Evolutionary conservation across 2,113 vertebrate species (phyloP), one percentile per base, ranked within the genome.

Genomic region (Podocnemis expansa): DNA sequence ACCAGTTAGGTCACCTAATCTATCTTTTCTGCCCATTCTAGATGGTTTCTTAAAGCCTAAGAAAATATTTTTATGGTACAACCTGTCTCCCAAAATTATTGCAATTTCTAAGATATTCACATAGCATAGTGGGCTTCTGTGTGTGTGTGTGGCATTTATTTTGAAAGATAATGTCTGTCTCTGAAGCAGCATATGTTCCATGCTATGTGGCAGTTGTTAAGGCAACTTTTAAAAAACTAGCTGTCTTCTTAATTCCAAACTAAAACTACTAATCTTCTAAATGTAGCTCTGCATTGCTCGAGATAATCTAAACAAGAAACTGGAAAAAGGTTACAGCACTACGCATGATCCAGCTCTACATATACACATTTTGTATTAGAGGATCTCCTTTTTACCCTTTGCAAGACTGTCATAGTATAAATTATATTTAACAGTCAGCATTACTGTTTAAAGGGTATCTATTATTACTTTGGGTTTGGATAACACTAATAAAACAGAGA

Each of bases 81-180:
- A 56, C 2, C 41, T 13, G 16, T 22, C 24, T 8, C 63, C 22
- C 22, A 38, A n/a, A 81, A 89, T 56, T 38, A 55, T 2, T 90
- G 76, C 1, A 90, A 29, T 41, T 58, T 19, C 78, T 34, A 83
- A 52, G 8, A 80, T 4, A 87, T 27, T 63, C 80, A 87, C n/a
- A 56, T 31, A 93, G 14, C 76, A 87, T 51, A 3, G 10, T 47
- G 43, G 43, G 47, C 49, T 63, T n/a, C n/a, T n/a, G n/a, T 43
- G 47, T 73, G 27, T 13, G 31, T 13, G 19, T 24, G 55, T 60
- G 10, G 1, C 17, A 10, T 16, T 94, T 83, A 89, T 85, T 90
- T 87, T 85, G 80, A 49, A 89, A 38, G 47, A 19, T 11, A 93
- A 80, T 7, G 11, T 17, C 56, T 89, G 52, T 67, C 52, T 92